These are phyloP conservation scores for Lasaia peninsularis DNA, from an alignment of 1,140 invertebrate species.

Conservation along the genomic window DNA sequence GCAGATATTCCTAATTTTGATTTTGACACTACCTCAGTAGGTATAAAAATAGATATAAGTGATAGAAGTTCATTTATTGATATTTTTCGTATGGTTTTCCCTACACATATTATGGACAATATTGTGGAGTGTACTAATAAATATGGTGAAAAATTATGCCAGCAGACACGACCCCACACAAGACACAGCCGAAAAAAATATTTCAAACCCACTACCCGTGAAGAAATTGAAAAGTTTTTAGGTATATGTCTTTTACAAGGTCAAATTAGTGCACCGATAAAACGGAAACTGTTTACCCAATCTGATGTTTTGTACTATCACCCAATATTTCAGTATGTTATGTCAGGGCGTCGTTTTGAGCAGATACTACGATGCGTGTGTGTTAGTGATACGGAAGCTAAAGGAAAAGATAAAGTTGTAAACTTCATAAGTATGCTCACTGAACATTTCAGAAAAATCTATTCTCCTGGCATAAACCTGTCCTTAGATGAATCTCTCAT, in stretches of 20 bases:
- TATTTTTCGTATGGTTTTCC: slow-evolving; percentile 13
- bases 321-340: neutral
- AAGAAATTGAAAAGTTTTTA: slow-evolving; percentile 16
- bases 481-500: slow-evolving; percentile 52
- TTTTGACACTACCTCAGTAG: slow-evolving; percentile 14
- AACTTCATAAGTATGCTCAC: slow-evolving; percentile 18
- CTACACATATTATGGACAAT: slow-evolving; percentile 6
- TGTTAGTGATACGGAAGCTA: neutral
- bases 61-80: slow-evolving; percentile 14
- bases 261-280: slow-evolving; percentile 13
- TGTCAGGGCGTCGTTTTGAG: slow-evolving; percentile 4
- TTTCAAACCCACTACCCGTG: neutral
- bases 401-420: slow-evolving; percentile 17
- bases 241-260: slow-evolving; percentile 14
- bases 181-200: neutral
- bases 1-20: slow-evolving; percentile 13
- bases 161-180: slow-evolving; percentile 13
- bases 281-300: slow-evolving; percentile 11
- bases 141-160: slow-evolving; percentile 12
- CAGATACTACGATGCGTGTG: neutral
- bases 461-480: slow-evolving; percentile 35
- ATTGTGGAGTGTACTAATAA: slow-evolving; percentile 12
- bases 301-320: neutral
- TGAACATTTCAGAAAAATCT: slow-evolving; percentile 21
- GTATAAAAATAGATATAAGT: slow-evolving; percentile 15